phyloP scores from a whole-genome alignment of 2,113 vertebrate species.

The Psittacula cyanocephala region DNA sequence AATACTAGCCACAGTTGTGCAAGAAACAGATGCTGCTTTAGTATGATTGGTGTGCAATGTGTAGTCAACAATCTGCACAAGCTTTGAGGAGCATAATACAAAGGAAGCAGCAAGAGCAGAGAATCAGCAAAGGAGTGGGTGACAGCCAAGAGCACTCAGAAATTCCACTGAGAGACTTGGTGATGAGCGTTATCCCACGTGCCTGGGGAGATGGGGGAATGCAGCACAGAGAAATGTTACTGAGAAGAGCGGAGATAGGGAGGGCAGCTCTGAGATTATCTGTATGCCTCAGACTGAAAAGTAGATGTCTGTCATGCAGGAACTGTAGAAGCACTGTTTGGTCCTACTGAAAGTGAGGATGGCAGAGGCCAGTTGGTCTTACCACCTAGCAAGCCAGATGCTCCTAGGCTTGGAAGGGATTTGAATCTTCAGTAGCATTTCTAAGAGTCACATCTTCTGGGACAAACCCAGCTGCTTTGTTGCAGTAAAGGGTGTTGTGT shows the following conservation, averaged over 20 bases:
- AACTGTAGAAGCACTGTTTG: neutral
- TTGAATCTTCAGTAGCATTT: neutral
- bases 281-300: neutral
- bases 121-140: neutral
- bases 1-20: neutral
- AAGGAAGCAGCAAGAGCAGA: neutral
- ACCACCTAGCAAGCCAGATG: neutral
- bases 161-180: neutral
- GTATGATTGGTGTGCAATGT: neutral
- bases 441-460: neutral
- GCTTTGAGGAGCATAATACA: fast-evolving
- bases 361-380: neutral
- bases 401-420: neutral
- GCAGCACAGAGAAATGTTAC: neutral
- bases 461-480: neutral
- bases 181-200: neutral
- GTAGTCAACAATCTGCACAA: fast-evolving
- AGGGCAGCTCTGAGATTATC: fast-evolving
- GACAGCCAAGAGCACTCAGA: neutral
- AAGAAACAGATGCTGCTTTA: neutral
- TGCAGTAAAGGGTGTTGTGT: neutral
- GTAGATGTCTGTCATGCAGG: neutral
- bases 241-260: neutral
- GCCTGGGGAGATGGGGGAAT: neutral
- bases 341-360: neutral